These are phyloP conservation scores for Stegophylla sp. DNA, from an alignment of 2,888 invertebrate species.

Conservation along the genomic window DNA sequence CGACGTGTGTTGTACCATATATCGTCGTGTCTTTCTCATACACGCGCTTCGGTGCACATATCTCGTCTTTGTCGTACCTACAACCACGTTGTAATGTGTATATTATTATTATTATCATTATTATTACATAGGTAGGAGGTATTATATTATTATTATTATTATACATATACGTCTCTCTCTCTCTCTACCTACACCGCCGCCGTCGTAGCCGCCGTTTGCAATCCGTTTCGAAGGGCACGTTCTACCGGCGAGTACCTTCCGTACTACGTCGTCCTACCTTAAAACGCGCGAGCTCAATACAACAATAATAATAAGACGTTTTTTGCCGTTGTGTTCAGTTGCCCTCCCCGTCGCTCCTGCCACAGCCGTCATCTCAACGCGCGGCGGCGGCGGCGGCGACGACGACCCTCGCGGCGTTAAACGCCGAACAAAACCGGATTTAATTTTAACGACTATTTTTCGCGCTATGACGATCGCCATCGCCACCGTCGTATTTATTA, in stretches of 20 bases:
- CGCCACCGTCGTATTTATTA: background rate
- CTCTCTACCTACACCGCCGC: background rate
- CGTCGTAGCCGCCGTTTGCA: background rate
- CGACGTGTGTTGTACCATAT: background rate
- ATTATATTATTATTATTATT: too few relatives aligned
- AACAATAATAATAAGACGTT: constrained; percentile 18
- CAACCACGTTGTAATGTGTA: background rate
- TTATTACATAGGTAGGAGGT: too few relatives aligned
- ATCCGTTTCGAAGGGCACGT: constrained; percentile 45
- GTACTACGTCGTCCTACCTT: too few relatives aligned
- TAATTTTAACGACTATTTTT: constrained; percentile 52
- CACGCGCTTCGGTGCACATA: too few relatives aligned
- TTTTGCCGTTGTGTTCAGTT: constrained; percentile 18
- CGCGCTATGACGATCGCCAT: background rate
- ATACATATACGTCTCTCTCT: too few relatives aligned
- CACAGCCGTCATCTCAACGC: too few relatives aligned
- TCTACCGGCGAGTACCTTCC: too few relatives aligned
- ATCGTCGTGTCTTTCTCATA: too few relatives aligned
- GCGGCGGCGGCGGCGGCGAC: too few relatives aligned
- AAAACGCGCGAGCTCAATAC: constrained; percentile 1
- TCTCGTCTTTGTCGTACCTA: constrained; percentile 10
- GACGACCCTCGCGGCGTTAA: background rate
- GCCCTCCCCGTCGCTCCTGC: background rate
- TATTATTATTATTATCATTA: too few relatives aligned
- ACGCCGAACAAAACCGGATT: constrained; percentile 31